Evolutionary conservation across 2,888 invertebrate species (phyloP).

Genomic region (Cephus nigrinus): DNA sequence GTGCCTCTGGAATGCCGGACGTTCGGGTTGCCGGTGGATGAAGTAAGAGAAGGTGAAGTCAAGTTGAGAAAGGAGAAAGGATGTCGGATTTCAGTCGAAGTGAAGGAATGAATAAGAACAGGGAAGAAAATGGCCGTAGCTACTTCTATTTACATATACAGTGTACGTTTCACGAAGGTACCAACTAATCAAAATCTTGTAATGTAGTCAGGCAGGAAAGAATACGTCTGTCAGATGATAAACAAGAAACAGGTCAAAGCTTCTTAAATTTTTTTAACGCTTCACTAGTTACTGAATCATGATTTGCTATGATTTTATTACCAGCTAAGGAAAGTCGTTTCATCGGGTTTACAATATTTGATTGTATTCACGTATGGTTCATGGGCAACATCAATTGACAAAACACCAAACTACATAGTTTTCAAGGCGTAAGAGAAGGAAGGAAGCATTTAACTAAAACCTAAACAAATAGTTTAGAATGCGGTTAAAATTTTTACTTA

Average conservation of each 20-base stretch:
- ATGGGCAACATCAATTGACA: not conserved
- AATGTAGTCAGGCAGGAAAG: not conserved
- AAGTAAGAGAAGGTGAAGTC: conserved; percentile 37
- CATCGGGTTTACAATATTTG: too few relatives aligned
- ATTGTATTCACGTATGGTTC: not conserved
- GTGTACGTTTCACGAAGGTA: not conserved
- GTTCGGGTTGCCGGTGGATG: conserved; percentile 37
- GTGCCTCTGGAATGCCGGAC: conserved; percentile 57
- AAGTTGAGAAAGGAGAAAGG: not conserved
- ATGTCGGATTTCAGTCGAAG: not conserved
- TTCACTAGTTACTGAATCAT: not conserved
- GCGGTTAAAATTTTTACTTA: not conserved
- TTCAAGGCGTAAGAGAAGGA: not conserved
- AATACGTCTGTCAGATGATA: not conserved
- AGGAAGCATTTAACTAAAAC: not conserved
- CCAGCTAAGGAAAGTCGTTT: too few relatives aligned
- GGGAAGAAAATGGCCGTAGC: not conserved
- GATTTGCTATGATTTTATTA: not conserved
- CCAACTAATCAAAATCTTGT: not conserved
- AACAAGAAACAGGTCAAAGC: not conserved
- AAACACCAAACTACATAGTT: not conserved
- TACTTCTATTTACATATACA: not conserved
- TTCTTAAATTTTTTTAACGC: not conserved
- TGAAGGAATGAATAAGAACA: not conserved
- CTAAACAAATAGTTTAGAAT: not conserved